phyloP scores from a whole-genome alignment of 2,113 vertebrate species.

The Capreolus pygargus region DNA sequence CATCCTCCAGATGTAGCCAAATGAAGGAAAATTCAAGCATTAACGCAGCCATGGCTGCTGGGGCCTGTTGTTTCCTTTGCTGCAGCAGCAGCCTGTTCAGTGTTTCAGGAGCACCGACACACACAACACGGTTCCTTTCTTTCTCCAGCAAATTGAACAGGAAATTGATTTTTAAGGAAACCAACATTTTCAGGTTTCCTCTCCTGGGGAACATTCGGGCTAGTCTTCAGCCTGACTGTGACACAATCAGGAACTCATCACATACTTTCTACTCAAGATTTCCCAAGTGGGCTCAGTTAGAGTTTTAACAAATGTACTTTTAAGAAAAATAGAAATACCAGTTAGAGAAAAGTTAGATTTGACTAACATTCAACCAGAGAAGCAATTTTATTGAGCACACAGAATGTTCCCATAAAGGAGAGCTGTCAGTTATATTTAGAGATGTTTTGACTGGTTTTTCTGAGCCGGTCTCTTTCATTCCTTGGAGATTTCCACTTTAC shows the following conservation, averaged over 20 bases:
- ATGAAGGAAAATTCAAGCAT: constrained; percentile 52
- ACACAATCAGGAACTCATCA: constrained; percentile 40
- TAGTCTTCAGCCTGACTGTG: constrained; percentile 44
- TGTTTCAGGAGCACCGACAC: constrained; percentile 55
- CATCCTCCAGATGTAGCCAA: constrained; percentile 46
- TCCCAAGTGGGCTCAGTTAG: constrained; percentile 41
- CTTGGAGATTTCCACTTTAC: not conserved
- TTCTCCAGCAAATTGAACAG: constrained; percentile 42
- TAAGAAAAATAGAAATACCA: constrained; percentile 58
- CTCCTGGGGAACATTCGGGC: constrained; percentile 59
- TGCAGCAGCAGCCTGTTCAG: not conserved
- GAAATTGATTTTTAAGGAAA: constrained; percentile 74
- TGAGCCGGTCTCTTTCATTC: not conserved
- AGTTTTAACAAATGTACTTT: constrained; percentile 77
- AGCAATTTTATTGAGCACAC: not conserved
- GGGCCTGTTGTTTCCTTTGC: constrained; percentile 57
- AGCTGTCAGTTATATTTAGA: not conserved
- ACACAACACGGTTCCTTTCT: constrained; percentile 21
- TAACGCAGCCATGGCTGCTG: not conserved
- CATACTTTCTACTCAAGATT: constrained; percentile 61
- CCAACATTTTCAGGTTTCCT: constrained; percentile 61
- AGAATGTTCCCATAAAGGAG: not conserved
- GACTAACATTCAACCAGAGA: constrained; percentile 21
- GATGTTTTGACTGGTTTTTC: constrained; percentile 27
- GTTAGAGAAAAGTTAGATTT: constrained; percentile 47